Evolutionary conservation across 2,888 invertebrate species (phyloP).

Genomic region (Odontothrips loti): DNA sequence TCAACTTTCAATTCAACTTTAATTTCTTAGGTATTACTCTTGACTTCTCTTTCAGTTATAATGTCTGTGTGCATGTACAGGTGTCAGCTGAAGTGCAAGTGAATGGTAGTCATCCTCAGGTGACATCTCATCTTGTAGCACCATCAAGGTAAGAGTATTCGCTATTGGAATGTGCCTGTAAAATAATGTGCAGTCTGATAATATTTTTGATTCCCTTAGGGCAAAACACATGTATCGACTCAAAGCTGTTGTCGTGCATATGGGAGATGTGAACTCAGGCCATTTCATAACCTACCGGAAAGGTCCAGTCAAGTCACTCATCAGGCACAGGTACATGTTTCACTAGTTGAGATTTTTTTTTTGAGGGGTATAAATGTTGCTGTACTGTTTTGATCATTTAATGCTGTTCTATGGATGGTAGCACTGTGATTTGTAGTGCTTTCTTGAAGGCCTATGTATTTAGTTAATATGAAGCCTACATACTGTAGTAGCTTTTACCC

Average conservation of each 20-base stretch:
- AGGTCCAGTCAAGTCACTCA: constrained; percentile 49
- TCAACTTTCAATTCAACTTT: no score
- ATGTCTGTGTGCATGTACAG: neutral
- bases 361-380: neutral
- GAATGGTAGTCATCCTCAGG: neutral
- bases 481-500: neutral
- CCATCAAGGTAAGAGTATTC: neutral
- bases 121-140: neutral
- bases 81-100: constrained; percentile 23
- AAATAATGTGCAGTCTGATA: neutral
- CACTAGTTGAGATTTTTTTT: neutral
- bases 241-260: constrained; percentile 82
- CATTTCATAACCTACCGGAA: constrained; percentile 93
- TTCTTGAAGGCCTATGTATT: neutral
- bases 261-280: constrained; percentile 83
- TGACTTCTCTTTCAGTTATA: constrained; percentile 25
- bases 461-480: neutral
- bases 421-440: neutral
- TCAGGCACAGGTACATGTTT: constrained; percentile 40
- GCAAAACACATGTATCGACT: constrained; percentile 65
- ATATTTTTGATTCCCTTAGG: neutral
- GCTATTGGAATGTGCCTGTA: neutral
- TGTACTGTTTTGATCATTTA: neutral
- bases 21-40: neutral
- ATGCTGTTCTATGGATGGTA: neutral